Conservation (phyloP, 1,140 invertebrate genomes). For the Idris sp. region DNA sequence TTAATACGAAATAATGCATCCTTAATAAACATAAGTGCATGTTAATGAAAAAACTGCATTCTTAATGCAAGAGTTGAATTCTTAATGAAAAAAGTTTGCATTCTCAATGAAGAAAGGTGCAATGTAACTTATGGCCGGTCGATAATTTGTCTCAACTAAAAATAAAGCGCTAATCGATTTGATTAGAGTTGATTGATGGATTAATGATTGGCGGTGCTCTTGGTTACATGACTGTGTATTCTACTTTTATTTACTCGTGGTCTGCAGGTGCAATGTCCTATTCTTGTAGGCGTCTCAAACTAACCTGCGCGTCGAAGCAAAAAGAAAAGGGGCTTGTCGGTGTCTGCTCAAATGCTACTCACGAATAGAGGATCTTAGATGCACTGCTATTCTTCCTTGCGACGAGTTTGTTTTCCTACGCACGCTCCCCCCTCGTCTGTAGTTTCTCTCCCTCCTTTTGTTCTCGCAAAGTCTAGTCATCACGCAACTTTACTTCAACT, state of each 20-base stretch:
- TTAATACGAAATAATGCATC: too few species aligned
- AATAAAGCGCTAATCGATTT: conserved; percentile 19
- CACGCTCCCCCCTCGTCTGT: too few species aligned
- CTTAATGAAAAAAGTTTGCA: conserved; percentile 11
- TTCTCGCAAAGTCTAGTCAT: too few species aligned
- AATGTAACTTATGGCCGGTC: conserved; percentile 36
- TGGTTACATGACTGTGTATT: conserved; percentile 4
- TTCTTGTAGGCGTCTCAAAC: conserved; percentile 25
- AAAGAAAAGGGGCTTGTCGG: conserved; percentile 9
- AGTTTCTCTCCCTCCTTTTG: too few species aligned
- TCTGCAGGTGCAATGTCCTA: conserved; percentile 14
- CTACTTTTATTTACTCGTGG: conserved; percentile 6
- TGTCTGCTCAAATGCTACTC: conserved; percentile 44
- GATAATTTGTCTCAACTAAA: conserved; percentile 29
- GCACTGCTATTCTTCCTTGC: too few species aligned
- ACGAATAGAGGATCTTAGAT: conserved; percentile 49
- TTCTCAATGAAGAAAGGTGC: conserved; percentile 38
- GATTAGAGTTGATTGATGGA: conserved; percentile 33
- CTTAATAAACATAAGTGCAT: too few species aligned
- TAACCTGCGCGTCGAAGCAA: conserved; percentile 38
- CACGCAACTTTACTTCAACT: too few species aligned
- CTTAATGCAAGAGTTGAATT: conserved; percentile 24
- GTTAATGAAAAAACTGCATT: too few species aligned
- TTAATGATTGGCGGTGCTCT: conserved; percentile 30
- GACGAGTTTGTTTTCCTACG: too few species aligned